Base-by-base conservation (phyloP, 2,888 invertebrate species). In the Lamproptera curius region DNA sequence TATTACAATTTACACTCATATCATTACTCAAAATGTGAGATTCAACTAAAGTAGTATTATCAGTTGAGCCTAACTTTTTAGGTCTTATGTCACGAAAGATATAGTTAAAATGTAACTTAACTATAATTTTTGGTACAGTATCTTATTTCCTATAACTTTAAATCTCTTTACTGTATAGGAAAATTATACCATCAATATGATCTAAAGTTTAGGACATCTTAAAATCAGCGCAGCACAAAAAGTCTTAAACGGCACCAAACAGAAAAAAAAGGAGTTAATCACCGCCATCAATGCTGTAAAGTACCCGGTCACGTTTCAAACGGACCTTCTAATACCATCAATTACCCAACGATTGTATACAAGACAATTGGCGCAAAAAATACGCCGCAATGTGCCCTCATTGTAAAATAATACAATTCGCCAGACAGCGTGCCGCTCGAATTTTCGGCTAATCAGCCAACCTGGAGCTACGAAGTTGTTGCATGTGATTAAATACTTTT, bases 341-440 rank as follows among this genome's bases (percentile, higher is more conserved):
- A 56, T 57, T 44, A 49, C 44, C 44, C 42, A 23, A n/a, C 17
- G 53, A 55, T 54, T 54, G 50, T 57, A 46, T 50, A 37, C 44
- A 45, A 59, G 55, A 58, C 61, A 56, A 55, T 56, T 54, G 37
- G 20, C 55, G 55, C 73, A 79, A 81, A 81, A 80, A 79, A 67
- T 69, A 58, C 63, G 53, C 58, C 61, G 59, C 65, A 72, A 69
- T 71, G 67, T 67, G 59, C 56, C 61, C 55, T 58, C 56, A 42
- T 17, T 46, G 50, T 51, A 55, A 59, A 67, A 65, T 70, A 64
- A 63, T 53, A 47, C 46, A 46, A 42, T 48, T 23, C 39, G 63
- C 64, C 70, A 84, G 85, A 85, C 85, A 74, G 85, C 82, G 73
- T 83, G 84, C 76, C 84, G 83, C 82, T 70, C 56, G 58, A 63